Percentiles rank a stretch among this genome's conserved stretches.
Evolutionary conservation across 1,140 invertebrate species (phyloP).

Genomic region (Monochamus saltuarius): DNA sequence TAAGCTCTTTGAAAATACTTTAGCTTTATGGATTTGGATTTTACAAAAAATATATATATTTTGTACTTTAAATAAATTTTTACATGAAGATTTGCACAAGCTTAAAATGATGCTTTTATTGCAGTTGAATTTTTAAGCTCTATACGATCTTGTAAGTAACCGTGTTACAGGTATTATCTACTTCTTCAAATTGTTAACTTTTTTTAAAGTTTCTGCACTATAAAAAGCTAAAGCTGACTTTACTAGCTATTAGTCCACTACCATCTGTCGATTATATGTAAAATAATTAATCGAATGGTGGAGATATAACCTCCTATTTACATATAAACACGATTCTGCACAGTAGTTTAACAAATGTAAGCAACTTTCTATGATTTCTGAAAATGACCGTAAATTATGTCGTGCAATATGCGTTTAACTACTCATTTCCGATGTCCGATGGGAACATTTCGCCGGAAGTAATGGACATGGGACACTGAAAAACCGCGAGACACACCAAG

Average conservation of each 20-base stretch:
- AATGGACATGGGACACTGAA: slow-evolving; percentile 14
- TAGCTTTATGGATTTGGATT: no score
- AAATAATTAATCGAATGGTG: not conserved
- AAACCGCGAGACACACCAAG: not conserved
- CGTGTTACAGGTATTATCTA: no score
- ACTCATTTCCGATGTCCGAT: slow-evolving; percentile 14
- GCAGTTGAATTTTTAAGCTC: no score
- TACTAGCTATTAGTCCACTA: not conserved
- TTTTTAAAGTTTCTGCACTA: not conserved
- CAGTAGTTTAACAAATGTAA: not conserved
- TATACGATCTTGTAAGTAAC: no score
- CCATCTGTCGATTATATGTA: not conserved
- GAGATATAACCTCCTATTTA: not conserved
- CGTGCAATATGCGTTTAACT: slow-evolving; percentile 25
- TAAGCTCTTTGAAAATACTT: no score
- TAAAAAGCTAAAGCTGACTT: not conserved
- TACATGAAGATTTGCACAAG: no score
- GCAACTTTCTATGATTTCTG: slow-evolving; percentile 1
- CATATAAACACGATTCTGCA: not conserved
- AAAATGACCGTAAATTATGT: slow-evolving; percentile 19
- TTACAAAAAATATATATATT: no score
- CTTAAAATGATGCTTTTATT: no score
- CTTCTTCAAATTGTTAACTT: no score
- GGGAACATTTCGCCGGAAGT: slow-evolving; percentile 23
- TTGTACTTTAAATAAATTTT: no score